Conservation (phyloP, 2,113 vertebrate species). For the Blennius ocellaris region DNA sequence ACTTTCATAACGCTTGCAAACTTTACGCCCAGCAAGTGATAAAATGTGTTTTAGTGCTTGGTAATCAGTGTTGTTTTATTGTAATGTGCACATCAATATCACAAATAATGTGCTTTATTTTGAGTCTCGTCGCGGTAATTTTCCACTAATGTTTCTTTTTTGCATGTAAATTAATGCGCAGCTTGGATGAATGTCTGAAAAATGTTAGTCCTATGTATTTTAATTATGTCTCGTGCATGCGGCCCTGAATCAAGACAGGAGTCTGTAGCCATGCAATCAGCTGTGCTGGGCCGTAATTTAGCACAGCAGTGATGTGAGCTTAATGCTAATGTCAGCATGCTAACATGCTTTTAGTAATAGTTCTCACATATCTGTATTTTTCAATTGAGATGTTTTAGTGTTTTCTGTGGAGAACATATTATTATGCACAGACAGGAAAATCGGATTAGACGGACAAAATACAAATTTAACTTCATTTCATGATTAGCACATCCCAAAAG, state of each 20-base stretch:
- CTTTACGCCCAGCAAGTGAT: neutral
- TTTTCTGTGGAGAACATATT: no score
- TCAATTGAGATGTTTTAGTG: no score
- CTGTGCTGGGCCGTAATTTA: neutral
- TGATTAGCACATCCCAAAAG: neutral
- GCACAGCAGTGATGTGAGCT: neutral
- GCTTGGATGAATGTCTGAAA: neutral
- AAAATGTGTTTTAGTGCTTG: neutral
- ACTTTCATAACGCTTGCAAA: conserved; percentile 7
- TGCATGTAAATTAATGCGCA: neutral
- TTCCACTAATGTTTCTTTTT: neutral
- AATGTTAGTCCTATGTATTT: neutral
- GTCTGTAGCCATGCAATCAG: neutral
- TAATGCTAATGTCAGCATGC: conserved; percentile 1
- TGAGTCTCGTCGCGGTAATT: neutral
- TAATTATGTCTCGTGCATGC: conserved; percentile 1
- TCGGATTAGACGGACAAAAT: no score
- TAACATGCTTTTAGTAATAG: neutral
- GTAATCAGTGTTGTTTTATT: conserved; percentile 8
- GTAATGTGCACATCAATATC: neutral
- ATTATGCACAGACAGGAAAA: no score
- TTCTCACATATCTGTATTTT: no score
- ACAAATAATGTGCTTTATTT: conserved; percentile 17
- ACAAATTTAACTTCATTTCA: neutral
- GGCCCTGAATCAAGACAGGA: neutral